Base-by-base conservation (phyloP, 2,888 invertebrate species). In the Lepidocyrtinus sp. region DNA sequence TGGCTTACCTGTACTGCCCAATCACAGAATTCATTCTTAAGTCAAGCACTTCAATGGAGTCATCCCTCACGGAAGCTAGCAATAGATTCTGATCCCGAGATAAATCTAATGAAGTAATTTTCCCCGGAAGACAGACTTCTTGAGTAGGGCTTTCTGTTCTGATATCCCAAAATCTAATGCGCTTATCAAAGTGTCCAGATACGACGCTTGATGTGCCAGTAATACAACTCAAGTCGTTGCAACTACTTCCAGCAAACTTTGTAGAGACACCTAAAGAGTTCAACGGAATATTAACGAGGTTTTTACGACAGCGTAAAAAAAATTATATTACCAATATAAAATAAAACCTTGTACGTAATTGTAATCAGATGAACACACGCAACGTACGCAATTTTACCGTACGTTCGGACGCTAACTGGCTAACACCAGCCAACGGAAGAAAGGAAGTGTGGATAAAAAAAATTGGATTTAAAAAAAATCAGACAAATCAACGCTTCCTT, bases 111-210 rank as follows among this genome's bases (percentile, higher is more conserved):
- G 98, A 98, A 50, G 98, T 98, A 85, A 99, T 94, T 91, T 96
- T 96, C 79, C 97, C 98, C 88, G 96, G 95, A 82, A 99, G 91
- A 97, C 76, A 64, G 9, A 86, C 81, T 83, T 85, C 85, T 75
- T 85, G 85, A 50, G 85, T 83, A 45, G 86, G 83, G 62, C 82
- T 79, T 87, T 97, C 96, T 17, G 94, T 93, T 87, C 99, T 92
- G 83, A 94, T 94, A 89, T 99, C 99, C 98, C 98, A 99, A 90
- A 99, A 96, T 68, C 86, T 81, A 17, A 99, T 95, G 88, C 94
- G 94, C 90, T 97, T 98, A 90, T 99, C 99, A 89, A 96, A 98
- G 90, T 99, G 99, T 24, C 98, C 98, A 87, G 98, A 98, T 87
- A 99, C 96, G 87, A 99, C 95, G 63, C 87, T 88, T 72, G 95